These are phyloP conservation scores for Podocnemis expansa DNA, from an alignment of 2,113 vertebrate species.

Conservation along the genomic window DNA sequence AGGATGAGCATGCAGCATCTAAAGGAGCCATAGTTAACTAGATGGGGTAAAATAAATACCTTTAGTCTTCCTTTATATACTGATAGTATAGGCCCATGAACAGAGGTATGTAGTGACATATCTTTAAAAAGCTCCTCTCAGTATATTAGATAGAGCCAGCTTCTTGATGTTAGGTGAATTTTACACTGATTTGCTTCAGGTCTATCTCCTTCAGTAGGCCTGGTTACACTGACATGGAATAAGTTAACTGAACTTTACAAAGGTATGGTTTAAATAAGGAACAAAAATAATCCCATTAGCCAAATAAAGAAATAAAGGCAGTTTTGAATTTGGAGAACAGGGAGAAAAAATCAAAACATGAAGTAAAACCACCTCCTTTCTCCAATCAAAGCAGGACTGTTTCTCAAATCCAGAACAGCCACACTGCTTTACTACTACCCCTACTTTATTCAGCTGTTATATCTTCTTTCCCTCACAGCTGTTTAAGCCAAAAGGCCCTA, in stretches of 20 bases:
- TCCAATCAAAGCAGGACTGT: not conserved
- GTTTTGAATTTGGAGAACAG: not conserved
- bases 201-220: not conserved
- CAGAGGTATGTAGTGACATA: not conserved
- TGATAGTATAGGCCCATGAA: not conserved
- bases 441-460: slow-evolving; percentile 9
- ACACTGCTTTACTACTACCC: not conserved
- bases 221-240: not conserved
- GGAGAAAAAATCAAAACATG: not conserved
- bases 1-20: not conserved
- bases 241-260: not conserved
- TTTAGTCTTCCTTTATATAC: not conserved
- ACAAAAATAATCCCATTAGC: not conserved
- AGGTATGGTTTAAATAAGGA: not conserved
- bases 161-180: not conserved
- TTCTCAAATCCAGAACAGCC: not conserved
- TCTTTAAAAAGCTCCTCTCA: not conserved
- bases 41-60: not conserved
- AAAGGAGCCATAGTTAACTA: not conserved
- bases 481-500: slow-evolving; percentile 31
- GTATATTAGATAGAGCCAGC: not conserved
- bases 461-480: not conserved
- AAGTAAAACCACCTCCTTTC: not conserved
- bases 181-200: too few relatives aligned
- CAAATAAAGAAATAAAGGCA: not conserved